Percentiles rank a stretch among this genome's conserved stretches.
Conservation (phyloP, 2,888 invertebrate species). For the Acanthococcus lagerstroemiae region DNA sequence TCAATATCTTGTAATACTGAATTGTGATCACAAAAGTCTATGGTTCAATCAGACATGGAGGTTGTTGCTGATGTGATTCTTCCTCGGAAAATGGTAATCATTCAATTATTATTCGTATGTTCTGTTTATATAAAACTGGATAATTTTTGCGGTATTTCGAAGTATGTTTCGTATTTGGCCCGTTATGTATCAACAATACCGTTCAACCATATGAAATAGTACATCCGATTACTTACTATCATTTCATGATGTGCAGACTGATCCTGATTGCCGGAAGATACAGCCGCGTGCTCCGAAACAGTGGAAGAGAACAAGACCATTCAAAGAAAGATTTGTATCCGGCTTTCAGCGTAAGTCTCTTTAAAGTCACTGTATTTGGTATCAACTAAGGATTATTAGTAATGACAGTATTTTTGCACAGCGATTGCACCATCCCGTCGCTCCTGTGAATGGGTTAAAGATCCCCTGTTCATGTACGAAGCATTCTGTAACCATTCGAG, state of each 20-base stretch:
- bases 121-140: background rate
- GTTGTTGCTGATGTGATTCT: constrained; percentile 19
- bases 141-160: background rate
- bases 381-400: too few relatives aligned
- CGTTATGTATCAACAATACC: too few relatives aligned
- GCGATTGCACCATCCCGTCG: constrained; percentile 23
- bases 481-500: constrained; percentile 11
- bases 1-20: too few relatives aligned
- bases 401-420: too few relatives aligned
- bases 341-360: constrained; percentile 23
- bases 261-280: constrained; percentile 17
- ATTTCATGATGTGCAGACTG: background rate
- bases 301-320: constrained; percentile 26
- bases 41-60: too few relatives aligned
- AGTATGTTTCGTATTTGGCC: background rate
- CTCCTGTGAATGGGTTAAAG: constrained; percentile 17
- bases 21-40: too few relatives aligned
- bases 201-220: background rate
- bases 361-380: too few relatives aligned
- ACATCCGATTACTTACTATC: too few relatives aligned
- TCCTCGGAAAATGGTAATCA: constrained; percentile 14
- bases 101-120: background rate
- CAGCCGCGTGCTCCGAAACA: constrained; percentile 20
- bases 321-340: constrained; percentile 22
- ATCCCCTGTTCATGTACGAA: constrained; percentile 20